Conservation (phyloP, 1,140 invertebrate genomes). For the Mactra quadrangularis region DNA sequence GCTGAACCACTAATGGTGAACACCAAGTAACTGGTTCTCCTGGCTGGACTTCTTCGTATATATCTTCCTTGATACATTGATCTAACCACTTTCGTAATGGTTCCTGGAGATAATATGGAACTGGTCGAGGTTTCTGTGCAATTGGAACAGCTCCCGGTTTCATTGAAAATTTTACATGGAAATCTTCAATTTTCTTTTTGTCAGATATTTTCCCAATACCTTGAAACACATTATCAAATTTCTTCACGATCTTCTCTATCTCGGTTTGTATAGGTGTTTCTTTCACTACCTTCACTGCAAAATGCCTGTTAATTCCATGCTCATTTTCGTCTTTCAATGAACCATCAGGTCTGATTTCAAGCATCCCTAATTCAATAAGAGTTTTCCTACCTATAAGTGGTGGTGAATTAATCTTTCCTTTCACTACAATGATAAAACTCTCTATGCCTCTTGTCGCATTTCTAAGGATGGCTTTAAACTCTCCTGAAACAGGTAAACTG, state of each 20-base stretch:
- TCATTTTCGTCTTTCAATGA: no score
- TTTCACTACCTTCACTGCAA: no score
- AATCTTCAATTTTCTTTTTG: slow-evolving; percentile 17
- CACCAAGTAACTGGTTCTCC: slow-evolving; percentile 35
- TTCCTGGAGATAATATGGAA: slow-evolving; percentile 19
- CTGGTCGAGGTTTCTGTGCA: slow-evolving; percentile 39
- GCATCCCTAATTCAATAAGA: no score
- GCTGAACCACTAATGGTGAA: slow-evolving; percentile 40
- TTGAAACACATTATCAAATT: slow-evolving; percentile 3
- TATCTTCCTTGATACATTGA: slow-evolving; percentile 32
- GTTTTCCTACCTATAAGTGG: no score
- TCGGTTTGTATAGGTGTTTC: background rate
- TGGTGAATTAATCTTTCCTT: no score
- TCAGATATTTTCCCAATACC: slow-evolving; percentile 16
- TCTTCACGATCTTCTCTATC: background rate
- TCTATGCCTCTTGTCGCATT: no score
- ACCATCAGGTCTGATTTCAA: no score
- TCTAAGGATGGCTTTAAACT: no score
- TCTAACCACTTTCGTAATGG: slow-evolving; percentile 21
- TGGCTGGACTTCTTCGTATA: slow-evolving; percentile 5
- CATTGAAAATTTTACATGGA: slow-evolving; percentile 41
- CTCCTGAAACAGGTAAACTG: no score
- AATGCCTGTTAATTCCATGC: no score
- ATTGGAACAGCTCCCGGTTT: no score
- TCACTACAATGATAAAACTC: no score